phyloP scores from a whole-genome alignment of 2,888 invertebrate species.

The Lepidochrysops patricia region DNA sequence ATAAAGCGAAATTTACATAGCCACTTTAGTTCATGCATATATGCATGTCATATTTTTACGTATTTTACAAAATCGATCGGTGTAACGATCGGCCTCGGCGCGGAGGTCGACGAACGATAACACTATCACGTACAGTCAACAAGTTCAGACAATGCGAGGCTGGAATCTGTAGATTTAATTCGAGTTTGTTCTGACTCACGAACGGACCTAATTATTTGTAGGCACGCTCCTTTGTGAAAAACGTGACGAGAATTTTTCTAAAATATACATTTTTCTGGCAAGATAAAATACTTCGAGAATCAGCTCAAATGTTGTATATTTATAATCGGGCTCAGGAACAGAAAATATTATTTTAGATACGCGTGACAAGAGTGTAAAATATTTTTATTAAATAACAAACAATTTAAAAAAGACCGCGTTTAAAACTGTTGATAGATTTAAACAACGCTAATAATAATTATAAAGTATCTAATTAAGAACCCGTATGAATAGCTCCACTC shows the following conservation, averaged over 20 bases:
- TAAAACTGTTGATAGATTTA: background rate
- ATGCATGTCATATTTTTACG: conserved; percentile 35
- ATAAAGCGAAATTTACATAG: conserved; percentile 48
- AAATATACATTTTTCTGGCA: background rate
- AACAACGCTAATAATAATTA: background rate
- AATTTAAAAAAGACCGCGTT: background rate
- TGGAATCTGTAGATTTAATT: conserved; percentile 22
- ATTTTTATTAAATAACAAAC: background rate
- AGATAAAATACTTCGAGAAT: background rate
- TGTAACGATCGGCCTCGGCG: conserved; percentile 24
- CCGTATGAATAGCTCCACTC: background rate
- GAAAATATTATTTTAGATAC: background rate
- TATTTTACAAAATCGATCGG: conserved; percentile 32
- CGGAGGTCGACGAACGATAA: conserved; percentile 54
- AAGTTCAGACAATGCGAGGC: conserved; percentile 42
- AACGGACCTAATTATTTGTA: background rate
- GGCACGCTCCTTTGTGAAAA: background rate
- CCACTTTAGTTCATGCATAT: conserved; percentile 41
- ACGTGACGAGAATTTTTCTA: background rate
- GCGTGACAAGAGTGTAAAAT: background rate
- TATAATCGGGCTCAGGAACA: background rate
- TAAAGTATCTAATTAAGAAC: background rate
- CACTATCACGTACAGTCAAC: conserved; percentile 43
- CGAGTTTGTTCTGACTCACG: conserved; percentile 5
- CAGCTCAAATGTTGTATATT: background rate